Percentiles rank a stretch among this genome's conserved stretches.
Conservation (phyloP, 2,797 vertebrate species). For the Hozukius guyotensis region DNA sequence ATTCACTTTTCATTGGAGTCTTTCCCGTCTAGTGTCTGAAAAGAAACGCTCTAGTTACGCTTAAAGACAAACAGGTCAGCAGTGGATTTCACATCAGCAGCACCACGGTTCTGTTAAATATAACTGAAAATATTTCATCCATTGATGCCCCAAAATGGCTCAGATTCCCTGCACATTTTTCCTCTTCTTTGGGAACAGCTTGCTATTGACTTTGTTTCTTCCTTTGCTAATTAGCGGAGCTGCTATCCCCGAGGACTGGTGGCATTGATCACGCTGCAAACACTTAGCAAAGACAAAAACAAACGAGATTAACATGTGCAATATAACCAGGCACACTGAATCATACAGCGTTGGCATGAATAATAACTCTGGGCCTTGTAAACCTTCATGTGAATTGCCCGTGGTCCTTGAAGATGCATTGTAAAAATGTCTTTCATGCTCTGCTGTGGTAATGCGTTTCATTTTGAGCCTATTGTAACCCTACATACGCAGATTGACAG, state of each 20-base stretch:
- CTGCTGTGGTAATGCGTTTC: neutral
- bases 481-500: slow-evolving; percentile 3
- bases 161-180: neutral
- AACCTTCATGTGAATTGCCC: slow-evolving; percentile 29
- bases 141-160: neutral
- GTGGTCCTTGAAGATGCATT: slow-evolving; percentile 47
- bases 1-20: too few species aligned
- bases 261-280: slow-evolving; percentile 49
- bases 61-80: neutral
- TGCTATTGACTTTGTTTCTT: slow-evolving; percentile 11
- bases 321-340: slow-evolving; percentile 26
- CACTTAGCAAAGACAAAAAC: slow-evolving; percentile 40
- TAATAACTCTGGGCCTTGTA: slow-evolving; percentile 27
- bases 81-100: neutral
- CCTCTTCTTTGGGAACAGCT: neutral
- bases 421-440: slow-evolving; percentile 35
- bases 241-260: slow-evolving; percentile 17
- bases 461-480: neutral
- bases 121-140: neutral
- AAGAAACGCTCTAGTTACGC: neutral
- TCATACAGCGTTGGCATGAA: neutral
- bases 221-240: slow-evolving; percentile 42
- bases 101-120: neutral
- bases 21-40: neutral
- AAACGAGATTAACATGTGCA: slow-evolving; percentile 30